These are phyloP conservation scores for Cerastoderma edule DNA, from an alignment of 2,888 invertebrate species.

Conservation along the genomic window DNA sequence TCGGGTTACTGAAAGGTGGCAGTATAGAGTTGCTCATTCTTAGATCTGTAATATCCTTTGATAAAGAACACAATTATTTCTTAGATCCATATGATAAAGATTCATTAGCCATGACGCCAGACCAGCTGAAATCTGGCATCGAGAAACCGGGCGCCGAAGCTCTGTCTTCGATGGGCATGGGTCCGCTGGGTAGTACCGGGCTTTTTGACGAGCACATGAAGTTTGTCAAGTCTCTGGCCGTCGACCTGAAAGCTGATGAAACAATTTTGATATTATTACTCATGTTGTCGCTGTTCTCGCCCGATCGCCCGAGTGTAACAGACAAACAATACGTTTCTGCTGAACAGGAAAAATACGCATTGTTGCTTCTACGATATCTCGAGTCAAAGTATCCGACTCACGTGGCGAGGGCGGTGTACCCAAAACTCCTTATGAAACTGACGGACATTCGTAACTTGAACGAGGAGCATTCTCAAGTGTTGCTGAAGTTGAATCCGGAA, in stretches of 20 bases:
- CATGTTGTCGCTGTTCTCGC: slow-evolving; percentile 95
- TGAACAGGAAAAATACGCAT: slow-evolving; percentile 83
- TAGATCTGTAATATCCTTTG: slow-evolving; percentile 96
- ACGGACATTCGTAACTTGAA: slow-evolving; percentile 95
- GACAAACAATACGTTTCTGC: slow-evolving; percentile 80
- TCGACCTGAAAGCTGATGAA: slow-evolving; percentile 93
- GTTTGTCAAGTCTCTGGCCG: slow-evolving; percentile 87
- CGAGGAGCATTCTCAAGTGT: slow-evolving; percentile 95
- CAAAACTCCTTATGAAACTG: slow-evolving; percentile 92
- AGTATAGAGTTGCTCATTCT: slow-evolving; percentile 98
- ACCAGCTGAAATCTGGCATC: slow-evolving; percentile 92
- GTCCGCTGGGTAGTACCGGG: slow-evolving; percentile 70
- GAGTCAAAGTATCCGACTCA: slow-evolving; percentile 79
- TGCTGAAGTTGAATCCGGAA: slow-evolving; percentile 96
- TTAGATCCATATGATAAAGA: slow-evolving; percentile 85
- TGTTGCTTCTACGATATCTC: slow-evolving; percentile 81
- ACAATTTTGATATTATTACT: slow-evolving; percentile 95
- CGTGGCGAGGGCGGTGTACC: slow-evolving; percentile 79
- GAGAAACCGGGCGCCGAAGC: slow-evolving; percentile 83
- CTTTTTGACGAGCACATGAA: slow-evolving; percentile 84
- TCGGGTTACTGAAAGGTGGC: slow-evolving; percentile 95
- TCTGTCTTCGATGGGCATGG: slow-evolving; percentile 8
- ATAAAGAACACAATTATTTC: slow-evolving; percentile 95
- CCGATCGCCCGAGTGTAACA: slow-evolving; percentile 90
- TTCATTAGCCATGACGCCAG: slow-evolving; percentile 91